These are phyloP conservation scores for Castor canadensis DNA, from an alignment of 2,113 vertebrate species.

Conservation along the genomic window DNA sequence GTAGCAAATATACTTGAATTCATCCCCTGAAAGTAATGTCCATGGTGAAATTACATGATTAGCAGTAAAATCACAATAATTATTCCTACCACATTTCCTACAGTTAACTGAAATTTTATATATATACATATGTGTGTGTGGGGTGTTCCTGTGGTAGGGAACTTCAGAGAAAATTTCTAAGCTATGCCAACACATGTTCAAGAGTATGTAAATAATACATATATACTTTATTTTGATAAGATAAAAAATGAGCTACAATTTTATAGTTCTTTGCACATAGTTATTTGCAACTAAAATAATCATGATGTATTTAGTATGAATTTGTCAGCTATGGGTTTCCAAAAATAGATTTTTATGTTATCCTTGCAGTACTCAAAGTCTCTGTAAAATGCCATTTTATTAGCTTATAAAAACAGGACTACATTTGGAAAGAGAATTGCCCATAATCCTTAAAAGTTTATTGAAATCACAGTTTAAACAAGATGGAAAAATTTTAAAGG, in stretches of 20 bases:
- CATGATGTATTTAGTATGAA: slow-evolving; percentile 4
- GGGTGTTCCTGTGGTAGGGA: not conserved
- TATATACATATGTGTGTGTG: not conserved
- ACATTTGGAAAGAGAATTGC: not conserved
- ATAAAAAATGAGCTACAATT: not conserved
- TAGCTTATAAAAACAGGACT: not conserved
- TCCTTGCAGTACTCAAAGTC: not conserved
- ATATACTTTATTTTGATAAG: not conserved
- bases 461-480: not conserved
- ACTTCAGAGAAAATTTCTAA: not conserved
- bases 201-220: not conserved
- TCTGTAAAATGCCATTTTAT: not conserved
- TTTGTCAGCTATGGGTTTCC: not conserved
- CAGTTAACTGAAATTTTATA: not conserved
- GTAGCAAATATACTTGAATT: too few species aligned
- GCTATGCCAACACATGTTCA: not conserved
- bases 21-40: not conserved
- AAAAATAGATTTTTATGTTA: not conserved
- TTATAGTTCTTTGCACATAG: not conserved
- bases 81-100: not conserved
- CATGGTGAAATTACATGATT: not conserved
- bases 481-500: not conserved
- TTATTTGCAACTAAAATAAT: not conserved
- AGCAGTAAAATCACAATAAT: not conserved
- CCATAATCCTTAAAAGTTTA: not conserved